Conservation (phyloP, 2,888 invertebrate genomes). For the Euproctis similis region DNA sequence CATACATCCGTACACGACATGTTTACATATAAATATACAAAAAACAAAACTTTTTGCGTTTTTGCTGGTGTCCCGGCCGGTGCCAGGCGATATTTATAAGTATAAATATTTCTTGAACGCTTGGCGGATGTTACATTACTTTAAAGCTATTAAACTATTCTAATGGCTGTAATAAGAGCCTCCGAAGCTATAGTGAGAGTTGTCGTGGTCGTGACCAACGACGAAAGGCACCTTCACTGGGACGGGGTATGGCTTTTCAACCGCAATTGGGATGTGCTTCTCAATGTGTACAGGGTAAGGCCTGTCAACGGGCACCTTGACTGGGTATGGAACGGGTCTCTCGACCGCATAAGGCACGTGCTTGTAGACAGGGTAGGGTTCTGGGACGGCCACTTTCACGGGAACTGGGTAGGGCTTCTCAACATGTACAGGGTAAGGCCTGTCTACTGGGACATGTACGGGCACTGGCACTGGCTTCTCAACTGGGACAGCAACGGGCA, state of each 20-base stretch:
- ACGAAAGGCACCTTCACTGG: conserved; percentile 72
- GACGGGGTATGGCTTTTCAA: conserved; percentile 75
- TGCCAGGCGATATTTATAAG: conserved; percentile 47
- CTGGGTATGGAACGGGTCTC: conserved; percentile 77
- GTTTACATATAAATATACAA: conserved; percentile 57
- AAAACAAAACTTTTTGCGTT: conserved; percentile 60
- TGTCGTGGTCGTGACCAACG: conserved; percentile 37
- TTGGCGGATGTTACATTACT: conserved; percentile 41
- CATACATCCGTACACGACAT: conserved; percentile 64
- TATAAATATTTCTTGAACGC: conserved; percentile 47
- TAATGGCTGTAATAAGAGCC: conserved; percentile 58
- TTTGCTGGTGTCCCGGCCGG: conserved; percentile 67
- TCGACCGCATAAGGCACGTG: conserved; percentile 78
- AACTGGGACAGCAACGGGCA: conserved; percentile 77
- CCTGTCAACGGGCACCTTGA: conserved; percentile 80
- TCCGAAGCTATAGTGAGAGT: conserved; percentile 10
- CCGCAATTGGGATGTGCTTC: conserved; percentile 58
- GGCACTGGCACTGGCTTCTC: conserved; percentile 79
- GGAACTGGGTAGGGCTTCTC: conserved; percentile 70
- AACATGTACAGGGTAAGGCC: conserved; percentile 75
- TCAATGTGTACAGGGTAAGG: conserved; percentile 78
- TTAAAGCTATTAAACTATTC: conserved; percentile 40
- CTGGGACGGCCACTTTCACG: conserved; percentile 75
- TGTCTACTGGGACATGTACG: conserved; percentile 78
- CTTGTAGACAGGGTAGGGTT: conserved; percentile 80